These are phyloP conservation scores for Nomada ruficornis DNA, from an alignment of 2,888 invertebrate species.

Conservation along the genomic window DNA sequence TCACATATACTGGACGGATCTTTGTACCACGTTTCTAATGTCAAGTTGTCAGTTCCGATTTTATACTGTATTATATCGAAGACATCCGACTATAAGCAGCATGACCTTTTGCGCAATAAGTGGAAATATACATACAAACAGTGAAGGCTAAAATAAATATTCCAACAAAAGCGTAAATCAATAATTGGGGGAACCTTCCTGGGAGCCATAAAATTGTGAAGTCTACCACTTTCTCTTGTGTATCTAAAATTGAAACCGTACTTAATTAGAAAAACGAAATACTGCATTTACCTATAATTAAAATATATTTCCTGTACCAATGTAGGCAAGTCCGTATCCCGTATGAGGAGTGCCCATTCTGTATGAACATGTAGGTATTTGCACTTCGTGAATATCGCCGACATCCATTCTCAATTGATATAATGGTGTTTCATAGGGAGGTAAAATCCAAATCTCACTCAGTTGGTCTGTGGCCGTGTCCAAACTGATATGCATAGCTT, in stretches of 20 bases:
- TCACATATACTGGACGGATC: constrained; percentile 72
- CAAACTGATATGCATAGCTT: constrained; percentile 86
- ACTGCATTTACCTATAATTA: background rate
- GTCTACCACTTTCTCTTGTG: constrained; percentile 85
- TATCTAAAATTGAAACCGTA: constrained; percentile 85
- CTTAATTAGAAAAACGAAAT: background rate
- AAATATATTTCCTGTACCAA: constrained; percentile 86
- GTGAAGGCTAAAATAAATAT: constrained; percentile 75
- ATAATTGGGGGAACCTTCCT: constrained; percentile 88
- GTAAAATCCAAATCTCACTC: constrained; percentile 79
- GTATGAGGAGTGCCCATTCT: constrained; percentile 96
- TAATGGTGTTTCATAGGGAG: constrained; percentile 81
- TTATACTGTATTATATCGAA: constrained; percentile 47
- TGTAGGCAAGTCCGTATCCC: constrained; percentile 93
- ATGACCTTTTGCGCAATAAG: constrained; percentile 73
- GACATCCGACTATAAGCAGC: constrained; percentile 76
- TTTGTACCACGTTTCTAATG: constrained; percentile 56
- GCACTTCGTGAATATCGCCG: constrained; percentile 89
- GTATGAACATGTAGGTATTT: constrained; percentile 97
- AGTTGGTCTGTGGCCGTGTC: constrained; percentile 81
- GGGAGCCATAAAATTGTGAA: constrained; percentile 94
- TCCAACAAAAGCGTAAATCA: constrained; percentile 85
- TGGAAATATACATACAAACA: constrained; percentile 70
- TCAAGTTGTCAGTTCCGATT: constrained; percentile 43
- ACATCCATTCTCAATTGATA: constrained; percentile 84